Conservation (phyloP, 92 coral and sea anemone genomes). For the Phenganax stokvisi region DNA sequence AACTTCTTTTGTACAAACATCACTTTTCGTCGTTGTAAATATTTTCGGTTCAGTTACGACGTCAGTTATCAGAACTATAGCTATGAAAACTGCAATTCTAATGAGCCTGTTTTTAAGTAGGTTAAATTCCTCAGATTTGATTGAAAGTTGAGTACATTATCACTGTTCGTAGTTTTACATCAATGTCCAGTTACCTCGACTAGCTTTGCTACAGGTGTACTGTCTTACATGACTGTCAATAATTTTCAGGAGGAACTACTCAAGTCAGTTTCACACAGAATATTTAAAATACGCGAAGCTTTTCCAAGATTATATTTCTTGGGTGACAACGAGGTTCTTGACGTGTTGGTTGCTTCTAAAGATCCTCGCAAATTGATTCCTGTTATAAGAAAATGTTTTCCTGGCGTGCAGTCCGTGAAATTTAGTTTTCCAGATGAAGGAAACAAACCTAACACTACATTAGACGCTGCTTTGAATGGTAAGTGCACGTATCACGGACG, state of each 20-base stretch:
- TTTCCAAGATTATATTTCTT: conserved; percentile 81
- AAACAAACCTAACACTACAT: conserved; percentile 54
- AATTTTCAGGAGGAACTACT: conserved; percentile 74
- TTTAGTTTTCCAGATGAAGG: conserved; percentile 78
- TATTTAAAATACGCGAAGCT: conserved; percentile 60
- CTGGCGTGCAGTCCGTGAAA: conserved; percentile 69
- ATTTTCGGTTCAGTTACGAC: too few relatives aligned
- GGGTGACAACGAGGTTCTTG: conserved; percentile 74
- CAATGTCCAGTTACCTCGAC: too few relatives aligned
- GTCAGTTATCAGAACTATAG: too few relatives aligned
- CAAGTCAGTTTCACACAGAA: conserved; percentile 55
- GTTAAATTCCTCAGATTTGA: too few relatives aligned
- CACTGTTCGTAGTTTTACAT: too few relatives aligned
- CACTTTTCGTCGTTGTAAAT: too few relatives aligned
- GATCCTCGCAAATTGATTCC: conserved; percentile 84
- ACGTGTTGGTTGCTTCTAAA: conserved; percentile 81
- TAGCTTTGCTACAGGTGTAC: too few relatives aligned
- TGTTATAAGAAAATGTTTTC: conserved; percentile 84
- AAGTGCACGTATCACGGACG: not conserved
- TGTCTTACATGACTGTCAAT: not conserved
- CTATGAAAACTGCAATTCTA: too few relatives aligned
- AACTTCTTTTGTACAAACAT: too few relatives aligned
- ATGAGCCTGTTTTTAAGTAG: too few relatives aligned
- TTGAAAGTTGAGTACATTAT: too few relatives aligned
- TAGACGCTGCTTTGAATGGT: conserved; percentile 94